Percentiles rank a stretch among this genome's conserved stretches.
phyloP scores from a whole-genome alignment of 1,140 invertebrate genomes.

The Lordiphosa mommai region DNA sequence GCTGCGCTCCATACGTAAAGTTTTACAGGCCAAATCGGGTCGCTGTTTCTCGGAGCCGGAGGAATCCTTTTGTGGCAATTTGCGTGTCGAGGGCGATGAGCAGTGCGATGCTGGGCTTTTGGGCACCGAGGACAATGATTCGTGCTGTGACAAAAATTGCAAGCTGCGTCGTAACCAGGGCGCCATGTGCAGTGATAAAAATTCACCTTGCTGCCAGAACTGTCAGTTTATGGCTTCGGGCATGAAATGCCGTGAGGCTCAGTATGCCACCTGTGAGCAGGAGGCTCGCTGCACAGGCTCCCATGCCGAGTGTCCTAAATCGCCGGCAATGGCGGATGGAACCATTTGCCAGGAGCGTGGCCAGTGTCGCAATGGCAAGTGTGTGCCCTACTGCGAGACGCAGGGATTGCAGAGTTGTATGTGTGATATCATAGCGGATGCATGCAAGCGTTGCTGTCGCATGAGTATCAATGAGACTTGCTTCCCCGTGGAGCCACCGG shows the following conservation, averaged over 20 bases:
- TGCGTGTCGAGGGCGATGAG: constrained; percentile 95
- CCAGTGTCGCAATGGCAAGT: constrained; percentile 91
- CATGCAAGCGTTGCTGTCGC: constrained; percentile 87
- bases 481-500: constrained; percentile 91
- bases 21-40: constrained; percentile 93
- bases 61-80: constrained; percentile 96
- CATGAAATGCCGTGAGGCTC: constrained; percentile 91
- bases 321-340: constrained; percentile 91
- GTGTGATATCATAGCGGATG: constrained; percentile 92
- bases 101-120: constrained; percentile 97
- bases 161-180: constrained; percentile 89
- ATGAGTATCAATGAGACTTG: constrained; percentile 91
- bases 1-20: constrained; percentile 94
- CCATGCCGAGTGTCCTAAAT: constrained; percentile 83
- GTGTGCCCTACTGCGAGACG: constrained; percentile 95
- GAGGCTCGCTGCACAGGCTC: constrained; percentile 89
- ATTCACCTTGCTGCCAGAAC: constrained; percentile 95
- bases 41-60: constrained; percentile 96
- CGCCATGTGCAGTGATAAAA: constrained; percentile 95
- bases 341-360: constrained; percentile 93
- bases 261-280: constrained; percentile 93
- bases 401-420: constrained; percentile 95
- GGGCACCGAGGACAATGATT: constrained; percentile 94
- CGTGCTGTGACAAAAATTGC: constrained; percentile 95
- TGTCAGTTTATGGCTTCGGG: constrained; percentile 93